These are phyloP conservation scores for Okamejei kenojei DNA, from an alignment of 2,797 vertebrate species.

Conservation along the genomic window DNA sequence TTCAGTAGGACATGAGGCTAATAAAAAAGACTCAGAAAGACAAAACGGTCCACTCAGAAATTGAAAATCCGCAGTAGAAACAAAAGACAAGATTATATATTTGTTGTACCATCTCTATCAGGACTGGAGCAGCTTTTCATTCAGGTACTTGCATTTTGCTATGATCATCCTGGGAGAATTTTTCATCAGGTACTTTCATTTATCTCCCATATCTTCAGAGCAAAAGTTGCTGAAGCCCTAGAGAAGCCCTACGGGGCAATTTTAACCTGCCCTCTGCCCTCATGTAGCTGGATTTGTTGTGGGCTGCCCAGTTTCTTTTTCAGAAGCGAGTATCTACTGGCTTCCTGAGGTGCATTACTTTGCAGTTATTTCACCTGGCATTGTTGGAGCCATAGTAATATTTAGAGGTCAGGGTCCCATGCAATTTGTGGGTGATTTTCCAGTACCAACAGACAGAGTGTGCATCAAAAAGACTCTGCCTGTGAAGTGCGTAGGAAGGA, in stretches of 20 bases:
- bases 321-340: neutral
- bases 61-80: neutral
- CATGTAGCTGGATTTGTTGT: neutral
- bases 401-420: no score
- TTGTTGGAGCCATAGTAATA: neutral
- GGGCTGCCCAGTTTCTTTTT: neutral
- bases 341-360: neutral
- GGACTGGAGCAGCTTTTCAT: neutral
- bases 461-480: neutral
- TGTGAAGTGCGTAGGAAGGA: no score
- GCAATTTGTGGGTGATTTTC: neutral
- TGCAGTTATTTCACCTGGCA: neutral
- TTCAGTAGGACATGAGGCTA: neutral
- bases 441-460: neutral
- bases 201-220: neutral
- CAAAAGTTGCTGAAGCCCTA: neutral
- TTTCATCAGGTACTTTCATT: neutral
- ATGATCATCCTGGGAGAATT: neutral
- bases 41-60: neutral
- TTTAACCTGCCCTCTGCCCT: neutral
- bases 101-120: neutral
- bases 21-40: neutral
- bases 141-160: slow-evolving; percentile 7
- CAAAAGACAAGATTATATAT: neutral
- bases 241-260: neutral